phyloP scores from a whole-genome alignment of 2,797 vertebrate genomes.

The Heliangelus exortis region DNA sequence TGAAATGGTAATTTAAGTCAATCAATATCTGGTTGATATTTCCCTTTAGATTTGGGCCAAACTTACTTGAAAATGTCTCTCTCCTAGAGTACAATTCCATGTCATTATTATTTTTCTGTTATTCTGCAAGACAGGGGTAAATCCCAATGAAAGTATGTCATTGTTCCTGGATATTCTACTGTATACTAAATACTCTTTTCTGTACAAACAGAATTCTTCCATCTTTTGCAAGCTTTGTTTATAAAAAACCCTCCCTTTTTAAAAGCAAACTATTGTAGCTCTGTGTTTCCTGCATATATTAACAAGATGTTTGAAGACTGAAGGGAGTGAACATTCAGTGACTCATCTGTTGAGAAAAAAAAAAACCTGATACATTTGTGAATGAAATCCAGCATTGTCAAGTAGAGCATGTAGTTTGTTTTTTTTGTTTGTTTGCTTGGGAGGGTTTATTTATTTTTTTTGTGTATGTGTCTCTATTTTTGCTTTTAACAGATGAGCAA shows the following conservation, averaged over 20 bases:
- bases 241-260: not conserved
- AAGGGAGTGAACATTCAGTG: not conserved
- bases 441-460: not conserved
- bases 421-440: not conserved
- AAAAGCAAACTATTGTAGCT: not conserved
- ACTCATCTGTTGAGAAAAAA: slow-evolving; percentile 13
- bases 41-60: not conserved
- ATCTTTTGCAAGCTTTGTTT: not conserved
- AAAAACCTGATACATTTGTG: slow-evolving; percentile 28
- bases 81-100: not conserved
- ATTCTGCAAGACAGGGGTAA: not conserved
- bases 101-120: not conserved
- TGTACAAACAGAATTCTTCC: not conserved
- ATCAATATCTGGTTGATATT: not conserved
- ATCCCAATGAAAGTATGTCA: not conserved
- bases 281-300: not conserved
- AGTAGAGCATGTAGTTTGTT: not conserved
- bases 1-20: not conserved
- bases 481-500: not conserved
- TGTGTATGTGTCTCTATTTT: not conserved
- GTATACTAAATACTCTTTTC: not conserved
- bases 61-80: not conserved
- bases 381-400: slow-evolving; percentile 26
- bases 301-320: not conserved
- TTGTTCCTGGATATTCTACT: not conserved